Base-by-base conservation (phyloP, 53 echinoderm and acorn worm species). In the Echinometra lucunter region DNA sequence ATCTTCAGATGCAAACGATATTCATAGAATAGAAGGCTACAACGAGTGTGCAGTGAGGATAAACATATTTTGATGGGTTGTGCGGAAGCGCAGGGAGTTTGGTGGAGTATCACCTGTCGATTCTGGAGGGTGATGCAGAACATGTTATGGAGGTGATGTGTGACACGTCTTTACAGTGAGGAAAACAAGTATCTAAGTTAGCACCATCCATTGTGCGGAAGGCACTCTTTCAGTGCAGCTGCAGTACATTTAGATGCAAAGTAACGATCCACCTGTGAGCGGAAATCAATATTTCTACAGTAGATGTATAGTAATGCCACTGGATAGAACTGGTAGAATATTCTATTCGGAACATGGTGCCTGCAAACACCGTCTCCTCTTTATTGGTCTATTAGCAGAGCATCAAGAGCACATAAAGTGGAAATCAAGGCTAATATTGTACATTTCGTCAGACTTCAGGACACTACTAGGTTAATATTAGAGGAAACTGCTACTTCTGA, bases 241-340 rank as follows among this genome's bases (percentile, higher is more conserved):
- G 85, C 28, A 49, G 45, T 49, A 2, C 37, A 27, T 47, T 11
- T 47, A 10, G 15, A 85, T n/a, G 37, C 85, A 85, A 47, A 45
- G 28, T 85, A 85, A 85, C 28, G 85, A 85, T 85, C 47, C 85
- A n/a, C 85, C 85, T 85, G 85, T 45, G 17, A 85, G 85, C 45
- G 30, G 85, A 85, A 85, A 85, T 85, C 85, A 85, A 85, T 85
- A 49, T 18, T 49, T 85, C 85, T 85, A 47, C n/a, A 15, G 85
- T 85, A 85, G 85, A 85, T 85, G 85, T 28, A 40, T n/a, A 85
- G 30, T 28, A n/a, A 49, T 85, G 47, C 15, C 49, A 49, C 18
- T 85, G 85, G 30, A n/a, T 30, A 85, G 27, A 28, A 74, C 74
- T 35, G 8, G 74, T 32, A 37, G 18, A 47, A 45, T 47, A 85